Percentiles rank a stretch among this genome's conserved stretches.
These are phyloP conservation scores for Sebastiscus tertius DNA, from an alignment of 2,797 vertebrate species.

Conservation along the genomic window DNA sequence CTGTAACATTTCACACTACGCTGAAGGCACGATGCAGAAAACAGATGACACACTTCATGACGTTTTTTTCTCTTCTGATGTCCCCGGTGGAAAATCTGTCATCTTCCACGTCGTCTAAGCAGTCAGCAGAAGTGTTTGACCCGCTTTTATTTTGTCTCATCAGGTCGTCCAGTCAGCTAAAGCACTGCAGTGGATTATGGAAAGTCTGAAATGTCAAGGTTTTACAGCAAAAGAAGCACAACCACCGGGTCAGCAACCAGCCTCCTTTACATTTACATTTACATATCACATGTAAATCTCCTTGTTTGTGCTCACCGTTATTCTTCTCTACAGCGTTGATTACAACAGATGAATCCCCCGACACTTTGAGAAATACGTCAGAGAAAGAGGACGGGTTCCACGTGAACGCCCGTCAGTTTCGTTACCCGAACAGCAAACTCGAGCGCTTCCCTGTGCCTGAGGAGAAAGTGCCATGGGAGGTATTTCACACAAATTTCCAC, in stretches of 20 bases:
- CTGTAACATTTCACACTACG: not conserved
- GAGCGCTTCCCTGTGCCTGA: conserved; percentile 92
- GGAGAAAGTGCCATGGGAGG: conserved; percentile 97
- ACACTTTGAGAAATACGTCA: not conserved
- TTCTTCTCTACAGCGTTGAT: not conserved
- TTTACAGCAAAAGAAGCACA: conserved; percentile 74
- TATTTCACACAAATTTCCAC: conserved; percentile 58
- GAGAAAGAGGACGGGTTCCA: conserved; percentile 75
- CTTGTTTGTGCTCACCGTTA: not conserved
- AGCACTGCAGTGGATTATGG: conserved; percentile 90
- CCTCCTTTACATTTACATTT: too few relatives aligned
- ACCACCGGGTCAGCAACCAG: conserved; percentile 75
- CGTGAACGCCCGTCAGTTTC: conserved; percentile 83
- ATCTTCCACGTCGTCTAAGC: not conserved
- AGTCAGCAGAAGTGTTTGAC: conserved; percentile 11
- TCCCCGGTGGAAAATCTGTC: not conserved
- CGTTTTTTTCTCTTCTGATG: not conserved
- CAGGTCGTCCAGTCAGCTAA: conserved; percentile 85
- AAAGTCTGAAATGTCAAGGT: conserved; percentile 80
- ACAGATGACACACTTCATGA: not conserved
- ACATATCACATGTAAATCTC: not conserved
- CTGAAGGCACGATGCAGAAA: not conserved
- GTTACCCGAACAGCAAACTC: conserved; percentile 83
- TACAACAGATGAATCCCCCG: conserved; percentile 19
- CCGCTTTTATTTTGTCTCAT: conserved; percentile 25